A percentile compares a stretch with the other conserved stretches of the same genome.
phyloP scores from a whole-genome alignment of 2,888 invertebrate species.

The Timandra comae region DNA sequence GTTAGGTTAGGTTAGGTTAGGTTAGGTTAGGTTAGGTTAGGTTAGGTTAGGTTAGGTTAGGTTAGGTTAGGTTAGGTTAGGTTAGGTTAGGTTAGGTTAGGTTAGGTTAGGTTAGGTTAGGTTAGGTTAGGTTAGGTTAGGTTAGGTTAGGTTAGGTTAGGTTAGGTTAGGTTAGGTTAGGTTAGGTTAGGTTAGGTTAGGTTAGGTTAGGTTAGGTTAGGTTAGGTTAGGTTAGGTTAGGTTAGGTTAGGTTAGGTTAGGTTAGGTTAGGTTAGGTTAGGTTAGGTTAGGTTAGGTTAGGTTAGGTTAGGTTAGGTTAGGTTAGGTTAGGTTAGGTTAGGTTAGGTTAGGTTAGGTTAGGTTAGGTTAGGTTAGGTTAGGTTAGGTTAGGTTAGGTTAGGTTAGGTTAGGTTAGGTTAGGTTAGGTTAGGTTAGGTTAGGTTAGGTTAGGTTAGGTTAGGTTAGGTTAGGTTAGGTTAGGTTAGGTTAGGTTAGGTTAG shows the following conservation, averaged over 20 bases:
- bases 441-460: constrained; percentile 15
- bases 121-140: constrained; percentile 15
- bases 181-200: constrained; percentile 12
- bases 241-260: constrained; percentile 10
- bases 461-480: constrained; percentile 14
- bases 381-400: constrained; percentile 15
- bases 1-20: constrained; percentile 15
- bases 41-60: constrained; percentile 15
- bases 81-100: constrained; percentile 15
- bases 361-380: constrained; percentile 15
- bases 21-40: constrained; percentile 15
- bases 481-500: constrained; percentile 12
- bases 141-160: constrained; percentile 11
- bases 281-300: constrained; percentile 12
- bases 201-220: constrained; percentile 10
- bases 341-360: constrained; percentile 12
- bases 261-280: constrained; percentile 11
- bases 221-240: constrained; percentile 10
- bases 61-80: constrained; percentile 15
- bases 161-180: constrained; percentile 11
- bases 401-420: constrained; percentile 14
- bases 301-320: constrained; percentile 11
- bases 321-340: constrained; percentile 12
- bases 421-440: constrained; percentile 15
- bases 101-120: constrained; percentile 17